Conservation (phyloP, 2,888 invertebrate species). For the Imbricaverruca yamaguchii region DNA sequence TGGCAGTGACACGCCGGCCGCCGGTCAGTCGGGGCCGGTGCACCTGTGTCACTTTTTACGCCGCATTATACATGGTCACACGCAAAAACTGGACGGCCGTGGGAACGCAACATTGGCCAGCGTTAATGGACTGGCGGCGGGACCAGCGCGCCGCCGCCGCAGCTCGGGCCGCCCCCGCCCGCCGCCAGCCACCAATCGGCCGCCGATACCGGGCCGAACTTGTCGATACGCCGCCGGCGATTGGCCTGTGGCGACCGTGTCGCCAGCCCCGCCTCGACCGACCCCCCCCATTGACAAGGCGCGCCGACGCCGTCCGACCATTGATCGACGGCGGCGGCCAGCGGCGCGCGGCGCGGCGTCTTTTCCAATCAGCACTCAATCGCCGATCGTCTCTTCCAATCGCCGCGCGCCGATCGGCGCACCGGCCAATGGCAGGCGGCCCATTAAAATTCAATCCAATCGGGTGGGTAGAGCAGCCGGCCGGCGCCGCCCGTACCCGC, state of each 20-base stretch:
- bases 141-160: background rate
- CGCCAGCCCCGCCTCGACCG: background rate
- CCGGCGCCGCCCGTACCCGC: background rate
- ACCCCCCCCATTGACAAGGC: background rate
- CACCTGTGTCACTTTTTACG: background rate
- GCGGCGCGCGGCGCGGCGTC: background rate
- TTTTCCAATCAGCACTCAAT: conserved; percentile 6
- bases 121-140: background rate
- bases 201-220: background rate
- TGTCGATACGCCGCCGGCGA: conserved; percentile 8
- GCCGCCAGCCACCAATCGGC: background rate
- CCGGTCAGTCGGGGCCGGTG: background rate
- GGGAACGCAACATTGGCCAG: background rate
- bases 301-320: background rate
- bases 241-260: background rate
- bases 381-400: conserved; percentile 17
- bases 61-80: background rate
- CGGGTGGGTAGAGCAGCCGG: background rate
- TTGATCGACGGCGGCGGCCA: background rate
- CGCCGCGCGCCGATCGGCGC: conserved; percentile 13
- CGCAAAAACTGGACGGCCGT: background rate
- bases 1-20: too few species aligned
- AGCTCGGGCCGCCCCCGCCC: conserved; percentile 7
- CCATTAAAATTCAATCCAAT: conserved; percentile 16
- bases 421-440: background rate